Conservation (phyloP, 2,888 invertebrate species). For the Heteropelma amictum region DNA sequence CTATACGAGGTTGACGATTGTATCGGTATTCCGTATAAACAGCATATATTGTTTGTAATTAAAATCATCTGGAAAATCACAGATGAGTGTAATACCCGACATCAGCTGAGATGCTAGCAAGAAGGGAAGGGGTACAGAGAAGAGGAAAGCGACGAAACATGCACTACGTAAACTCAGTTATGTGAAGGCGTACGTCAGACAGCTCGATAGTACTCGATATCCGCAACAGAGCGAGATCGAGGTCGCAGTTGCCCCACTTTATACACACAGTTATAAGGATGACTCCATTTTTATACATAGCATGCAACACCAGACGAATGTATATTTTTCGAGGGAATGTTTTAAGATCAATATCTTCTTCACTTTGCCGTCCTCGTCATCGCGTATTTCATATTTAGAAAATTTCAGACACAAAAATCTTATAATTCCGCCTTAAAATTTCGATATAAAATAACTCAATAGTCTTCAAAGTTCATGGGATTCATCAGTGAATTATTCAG, state of each 20-base stretch:
- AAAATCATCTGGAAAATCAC: neutral
- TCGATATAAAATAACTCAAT: too few relatives aligned
- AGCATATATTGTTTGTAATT: neutral
- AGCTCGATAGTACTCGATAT: constrained; percentile 55
- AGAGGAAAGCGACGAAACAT: constrained; percentile 15
- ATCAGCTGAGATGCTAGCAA: neutral
- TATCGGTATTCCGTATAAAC: too few relatives aligned
- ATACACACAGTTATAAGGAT: constrained; percentile 13
- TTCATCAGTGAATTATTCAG: too few relatives aligned
- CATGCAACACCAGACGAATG: neutral
- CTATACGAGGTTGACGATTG: too few relatives aligned
- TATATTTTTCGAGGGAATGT: too few relatives aligned
- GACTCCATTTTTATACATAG: constrained; percentile 16
- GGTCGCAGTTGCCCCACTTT: constrained; percentile 51
- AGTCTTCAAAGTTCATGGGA: too few relatives aligned
- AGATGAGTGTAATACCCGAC: neutral
- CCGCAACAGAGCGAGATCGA: constrained; percentile 54
- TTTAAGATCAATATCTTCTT: too few relatives aligned
- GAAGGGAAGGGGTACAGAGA: neutral
- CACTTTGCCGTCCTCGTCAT: neutral
- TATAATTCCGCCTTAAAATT: too few relatives aligned
- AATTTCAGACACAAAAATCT: too few relatives aligned
- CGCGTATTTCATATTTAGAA: neutral
- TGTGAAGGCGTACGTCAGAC: constrained; percentile 37
- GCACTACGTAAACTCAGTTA: constrained; percentile 9